Base-by-base conservation (phyloP, 2,113 vertebrate genomes). In the Campylomormyrus numenius region DNA sequence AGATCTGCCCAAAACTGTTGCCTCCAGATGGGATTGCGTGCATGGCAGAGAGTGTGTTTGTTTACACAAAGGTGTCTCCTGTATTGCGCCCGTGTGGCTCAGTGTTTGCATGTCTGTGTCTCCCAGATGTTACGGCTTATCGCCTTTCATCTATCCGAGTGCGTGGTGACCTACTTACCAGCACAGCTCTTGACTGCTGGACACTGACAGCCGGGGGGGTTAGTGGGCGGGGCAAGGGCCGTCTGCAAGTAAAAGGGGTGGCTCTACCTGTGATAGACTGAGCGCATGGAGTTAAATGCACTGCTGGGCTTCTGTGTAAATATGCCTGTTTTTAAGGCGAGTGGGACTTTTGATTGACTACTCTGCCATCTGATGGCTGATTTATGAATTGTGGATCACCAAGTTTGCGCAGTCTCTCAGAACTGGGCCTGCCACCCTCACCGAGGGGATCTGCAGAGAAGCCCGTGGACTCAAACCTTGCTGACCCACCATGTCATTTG, bases 141-240 rank as follows among this genome's bases (percentile, higher is more conserved):
- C 31, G 52, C 35, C 27, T 88, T 58, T 66, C 56, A 88, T 88
- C 87, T 62, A 88, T 39, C 87, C 62, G 56, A 88, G 87, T 88
- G 87, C 35, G 9, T 39, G 53, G 39, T 88, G 56, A 88, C 87
- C 87, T 88, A 66, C 56, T 88, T 88, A n/a, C 52, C 53, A 39
- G 35, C 35, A 11, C 21, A n/a, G 56, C 10, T n/a, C 39, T 13
- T 88, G 87, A 88, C 39, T 88, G 52, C 35, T 35, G 15, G 49
- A 48, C 27, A 31, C 85, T 35, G 50, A 50, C 35, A 39, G 35
- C 3, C 4, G 17, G 7, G 74, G 17, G 74, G 74, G 8, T 62
- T 1, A 48, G n/a, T n/a, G 48, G 84, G 84, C 11, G 5, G 48
- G 48, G 83, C n/a, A 27, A 24, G 45, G 10, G 53, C 24, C 85